Conservation (phyloP, 2,113 vertebrate genomes). For the Apaloderma vittatum region DNA sequence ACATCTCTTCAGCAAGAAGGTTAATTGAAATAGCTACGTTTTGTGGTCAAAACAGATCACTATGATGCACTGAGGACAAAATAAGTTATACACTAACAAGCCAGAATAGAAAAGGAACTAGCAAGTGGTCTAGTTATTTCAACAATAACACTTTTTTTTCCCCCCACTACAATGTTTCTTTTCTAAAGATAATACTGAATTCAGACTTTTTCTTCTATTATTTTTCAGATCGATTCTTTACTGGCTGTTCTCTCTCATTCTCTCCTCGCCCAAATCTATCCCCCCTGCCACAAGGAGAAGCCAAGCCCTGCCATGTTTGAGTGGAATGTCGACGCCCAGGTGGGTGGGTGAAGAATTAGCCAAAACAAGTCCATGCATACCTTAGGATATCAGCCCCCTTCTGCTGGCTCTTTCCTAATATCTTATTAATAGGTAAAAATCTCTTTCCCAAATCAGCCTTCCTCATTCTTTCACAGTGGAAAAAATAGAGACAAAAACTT, state of each 20-base stretch:
- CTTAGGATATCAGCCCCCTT: conserved; percentile 17
- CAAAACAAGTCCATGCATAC: conserved; percentile 63
- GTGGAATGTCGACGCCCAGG: conserved; percentile 24
- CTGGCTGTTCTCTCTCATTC: background rate
- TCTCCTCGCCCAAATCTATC: background rate
- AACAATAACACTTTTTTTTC: background rate
- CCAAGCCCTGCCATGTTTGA: background rate
- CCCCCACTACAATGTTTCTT: background rate
- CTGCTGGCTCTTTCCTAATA: conserved; percentile 12
- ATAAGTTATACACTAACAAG: background rate
- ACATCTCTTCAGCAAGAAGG: background rate
- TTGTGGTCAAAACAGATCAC: background rate
- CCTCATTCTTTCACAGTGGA: background rate
- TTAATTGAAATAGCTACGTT: background rate
- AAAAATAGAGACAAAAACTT: background rate
- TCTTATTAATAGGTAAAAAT: conserved; percentile 30
- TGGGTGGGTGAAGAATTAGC: conserved; percentile 58
- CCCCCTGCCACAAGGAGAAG: background rate
- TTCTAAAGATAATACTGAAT: background rate
- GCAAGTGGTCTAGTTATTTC: background rate
- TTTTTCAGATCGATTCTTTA: background rate
- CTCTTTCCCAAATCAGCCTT: conserved; percentile 6
- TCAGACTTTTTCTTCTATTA: background rate
- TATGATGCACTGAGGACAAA: background rate
- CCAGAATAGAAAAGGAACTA: background rate